These are phyloP conservation scores for Carassius gibelio DNA, from an alignment of 2,113 vertebrate genomes.

Conservation along the genomic window DNA sequence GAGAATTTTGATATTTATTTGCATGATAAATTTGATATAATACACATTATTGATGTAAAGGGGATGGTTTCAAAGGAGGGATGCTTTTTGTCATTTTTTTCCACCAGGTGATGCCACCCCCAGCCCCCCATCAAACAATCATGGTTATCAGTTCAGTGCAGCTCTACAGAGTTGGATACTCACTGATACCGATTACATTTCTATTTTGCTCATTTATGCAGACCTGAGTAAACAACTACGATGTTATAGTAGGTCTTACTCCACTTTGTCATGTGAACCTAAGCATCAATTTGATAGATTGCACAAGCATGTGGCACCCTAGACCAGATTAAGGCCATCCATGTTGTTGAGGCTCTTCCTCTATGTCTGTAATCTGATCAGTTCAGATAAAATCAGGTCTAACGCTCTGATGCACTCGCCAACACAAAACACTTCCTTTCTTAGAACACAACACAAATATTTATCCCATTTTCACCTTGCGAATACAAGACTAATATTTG, in stretches of 20 bases:
- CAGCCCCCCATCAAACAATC: neutral
- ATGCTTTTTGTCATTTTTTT: no score
- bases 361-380: conserved; percentile 45
- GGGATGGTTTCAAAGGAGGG: no score
- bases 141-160: neutral
- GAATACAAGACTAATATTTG: conserved; percentile 9
- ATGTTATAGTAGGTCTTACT: neutral
- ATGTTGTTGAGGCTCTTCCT: conserved; percentile 1
- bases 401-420: conserved; percentile 17
- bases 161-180: neutral
- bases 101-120: no score
- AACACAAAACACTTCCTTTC: neutral
- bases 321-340: conserved; percentile 46
- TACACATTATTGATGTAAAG: no score
- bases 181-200: neutral
- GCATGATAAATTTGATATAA: no score
- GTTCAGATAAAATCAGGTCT: conserved; percentile 38
- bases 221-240: neutral
- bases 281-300: neutral
- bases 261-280: neutral
- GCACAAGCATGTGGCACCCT: neutral
- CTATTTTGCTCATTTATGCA: neutral
- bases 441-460: conserved; percentile 15
- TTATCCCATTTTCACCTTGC: conserved; percentile 7
- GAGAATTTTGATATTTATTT: no score